phyloP scores from a whole-genome alignment of 2,797 vertebrate genomes.

The Acanthopagrus latus region DNA sequence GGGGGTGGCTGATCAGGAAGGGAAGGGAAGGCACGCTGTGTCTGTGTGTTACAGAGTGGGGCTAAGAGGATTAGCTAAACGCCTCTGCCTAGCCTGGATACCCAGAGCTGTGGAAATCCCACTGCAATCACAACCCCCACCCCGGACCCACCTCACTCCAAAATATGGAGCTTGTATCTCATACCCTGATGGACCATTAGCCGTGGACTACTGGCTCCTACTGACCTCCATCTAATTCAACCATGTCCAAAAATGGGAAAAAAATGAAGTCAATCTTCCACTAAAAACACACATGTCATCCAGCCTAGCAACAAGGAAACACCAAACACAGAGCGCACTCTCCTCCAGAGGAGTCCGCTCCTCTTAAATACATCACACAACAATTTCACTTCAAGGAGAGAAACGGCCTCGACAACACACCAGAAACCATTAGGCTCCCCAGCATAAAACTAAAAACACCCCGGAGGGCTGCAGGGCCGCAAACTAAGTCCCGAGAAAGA shows the following conservation, averaged over 20 bases:
- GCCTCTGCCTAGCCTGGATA: constrained; percentile 82
- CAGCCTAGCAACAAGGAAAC: constrained; percentile 51
- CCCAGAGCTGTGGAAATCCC: constrained; percentile 82
- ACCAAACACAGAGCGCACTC: constrained; percentile 29
- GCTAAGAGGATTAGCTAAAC: constrained; percentile 87
- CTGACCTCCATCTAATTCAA: constrained; percentile 50
- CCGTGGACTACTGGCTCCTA: constrained; percentile 26
- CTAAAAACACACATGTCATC: constrained; percentile 29
- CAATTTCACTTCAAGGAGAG: constrained; percentile 17
- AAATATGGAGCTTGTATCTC: constrained; percentile 46
- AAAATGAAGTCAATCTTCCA: constrained; percentile 29
- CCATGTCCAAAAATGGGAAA: constrained; percentile 58
- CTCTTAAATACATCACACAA: constrained; percentile 19
- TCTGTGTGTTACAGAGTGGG: constrained; percentile 83
- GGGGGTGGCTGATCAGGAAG: constrained; percentile 69
- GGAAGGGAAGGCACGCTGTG: constrained; percentile 74
- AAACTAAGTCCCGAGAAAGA: constrained; percentile 40
- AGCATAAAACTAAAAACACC: constrained; percentile 23
- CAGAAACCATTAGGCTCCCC: constrained; percentile 36
- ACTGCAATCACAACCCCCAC: constrained; percentile 71
- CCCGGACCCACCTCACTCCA: constrained; percentile 40
- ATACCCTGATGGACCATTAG: constrained; percentile 54
- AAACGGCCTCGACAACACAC: constrained; percentile 44
- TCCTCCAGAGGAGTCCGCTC: constrained; percentile 14
- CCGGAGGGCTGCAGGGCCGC: constrained; percentile 14